Conservation (phyloP, 1,140 invertebrate species). For the Heliconius hewitsoni region DNA sequence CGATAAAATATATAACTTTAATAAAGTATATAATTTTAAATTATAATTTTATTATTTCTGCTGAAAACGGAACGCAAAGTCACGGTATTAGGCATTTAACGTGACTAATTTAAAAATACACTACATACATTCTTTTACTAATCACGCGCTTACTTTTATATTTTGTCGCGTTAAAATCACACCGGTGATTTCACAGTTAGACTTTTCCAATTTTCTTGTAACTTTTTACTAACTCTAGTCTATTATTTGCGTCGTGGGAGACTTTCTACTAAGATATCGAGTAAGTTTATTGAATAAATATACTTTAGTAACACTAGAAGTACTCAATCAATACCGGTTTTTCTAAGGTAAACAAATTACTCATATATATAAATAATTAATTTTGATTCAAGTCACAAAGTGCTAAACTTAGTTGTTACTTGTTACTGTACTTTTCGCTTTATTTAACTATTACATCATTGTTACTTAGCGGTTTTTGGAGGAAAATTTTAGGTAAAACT, state of each 20-base stretch:
- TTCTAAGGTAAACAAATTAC: slow-evolving; percentile 6
- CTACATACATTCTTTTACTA: background rate
- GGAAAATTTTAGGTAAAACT: background rate
- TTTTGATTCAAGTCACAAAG: slow-evolving; percentile 14
- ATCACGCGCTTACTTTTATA: background rate
- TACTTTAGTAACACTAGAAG: background rate
- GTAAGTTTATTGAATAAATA: slow-evolving; percentile 14
- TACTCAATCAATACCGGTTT: background rate
- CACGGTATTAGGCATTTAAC: background rate
- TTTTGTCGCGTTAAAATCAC: background rate
- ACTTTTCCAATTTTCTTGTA: background rate
- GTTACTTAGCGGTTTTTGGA: slow-evolving; percentile 13
- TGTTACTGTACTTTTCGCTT: background rate
- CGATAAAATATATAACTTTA: too few relatives aligned
- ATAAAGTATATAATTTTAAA: too few relatives aligned
- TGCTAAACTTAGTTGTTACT: background rate
- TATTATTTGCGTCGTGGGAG: slow-evolving; percentile 16
- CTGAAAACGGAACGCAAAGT: slow-evolving; percentile 4
- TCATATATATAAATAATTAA: slow-evolving; percentile 8
- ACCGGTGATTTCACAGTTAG: slow-evolving; percentile 10
- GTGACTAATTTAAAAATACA: background rate
- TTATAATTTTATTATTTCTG: background rate
- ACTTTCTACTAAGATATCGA: slow-evolving; percentile 9
- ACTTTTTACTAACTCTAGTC: background rate
- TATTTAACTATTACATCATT: slow-evolving; percentile 25